Evolutionary conservation across 2,797 vertebrate species (phyloP).

Genomic region (Sebastes elongatus): DNA sequence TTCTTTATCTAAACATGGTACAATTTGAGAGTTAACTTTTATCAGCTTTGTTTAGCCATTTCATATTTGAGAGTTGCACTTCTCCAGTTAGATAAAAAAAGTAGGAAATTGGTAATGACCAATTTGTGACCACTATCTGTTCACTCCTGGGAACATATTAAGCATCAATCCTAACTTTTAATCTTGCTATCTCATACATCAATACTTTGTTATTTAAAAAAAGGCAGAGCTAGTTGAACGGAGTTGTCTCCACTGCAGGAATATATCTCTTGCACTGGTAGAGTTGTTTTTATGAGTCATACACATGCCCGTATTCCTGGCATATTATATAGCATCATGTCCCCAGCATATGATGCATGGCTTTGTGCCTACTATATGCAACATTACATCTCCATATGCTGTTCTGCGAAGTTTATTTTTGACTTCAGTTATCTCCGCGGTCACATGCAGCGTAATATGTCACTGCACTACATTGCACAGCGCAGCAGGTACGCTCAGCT

Average conservation of each 20-base stretch:
- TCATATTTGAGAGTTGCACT: not conserved
- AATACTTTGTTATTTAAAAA: not conserved
- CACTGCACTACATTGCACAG: conserved; percentile 38
- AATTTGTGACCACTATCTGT: too few relatives aligned
- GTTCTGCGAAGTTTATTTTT: conserved; percentile 47
- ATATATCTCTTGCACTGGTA: not conserved
- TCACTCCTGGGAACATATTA: not conserved
- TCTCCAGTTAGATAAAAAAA: not conserved
- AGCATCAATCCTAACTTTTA: not conserved
- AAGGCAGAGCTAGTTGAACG: not conserved
- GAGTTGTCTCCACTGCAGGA: not conserved
- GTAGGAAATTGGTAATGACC: not conserved
- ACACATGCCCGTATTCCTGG: not conserved
- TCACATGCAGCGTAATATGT: conserved; percentile 59
- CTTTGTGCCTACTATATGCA: conserved; percentile 24
- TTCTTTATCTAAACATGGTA: not conserved
- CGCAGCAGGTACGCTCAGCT: conserved; percentile 57
- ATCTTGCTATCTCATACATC: not conserved
- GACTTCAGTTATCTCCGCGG: conserved; percentile 53
- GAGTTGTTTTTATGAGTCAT: conserved; percentile 33
- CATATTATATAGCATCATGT: conserved; percentile 36
- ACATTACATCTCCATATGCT: conserved; percentile 60
- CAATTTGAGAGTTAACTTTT: not conserved
- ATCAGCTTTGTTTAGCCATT: not conserved
- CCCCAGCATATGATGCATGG: conserved; percentile 21